Base-by-base conservation (phyloP, 2,113 vertebrate genomes). In the Corythoichthys haematopterus region DNA sequence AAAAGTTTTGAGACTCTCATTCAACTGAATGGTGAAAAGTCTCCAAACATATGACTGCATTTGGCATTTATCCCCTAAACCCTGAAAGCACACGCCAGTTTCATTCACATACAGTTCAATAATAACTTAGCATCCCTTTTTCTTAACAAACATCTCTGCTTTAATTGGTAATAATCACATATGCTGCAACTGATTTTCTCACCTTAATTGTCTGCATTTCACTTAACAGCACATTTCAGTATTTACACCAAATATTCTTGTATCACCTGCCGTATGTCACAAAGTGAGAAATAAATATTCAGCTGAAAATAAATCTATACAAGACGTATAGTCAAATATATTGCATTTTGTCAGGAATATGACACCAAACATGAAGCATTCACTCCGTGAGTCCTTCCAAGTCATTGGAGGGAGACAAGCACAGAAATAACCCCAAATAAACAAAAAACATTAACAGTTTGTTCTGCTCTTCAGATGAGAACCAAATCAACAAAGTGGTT, bases 201-300 rank as follows among this genome's bases (percentile, higher is more conserved):
- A 76, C 67, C 74, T 43, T 79, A 76, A 72, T 57, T 4, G 64
- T 58, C 70, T 68, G 66, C 63, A n/a, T 72, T 62, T 64, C 64
- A 43, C 72, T 76, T 47, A 68, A 75, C 74, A 68, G 70, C 68
- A 35, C 70, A 65, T 64, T 71, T 82, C 69, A 72, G 61, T 87
- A 89, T 88, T 64, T 88, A 89, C 85, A 88, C 47, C 33, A 77
- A 76, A 72, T 71, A 69, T 43, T 65, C 65, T 64, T 72, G 36
- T 53, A 59, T 66, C 58, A 63, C 63, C 68, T 69, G 60, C 75
- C 65, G 15, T 73, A 69, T 64, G 78, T 46, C 28, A 80, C 80
- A 82, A 84, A 84, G 87, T 75, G 62, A 77, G 65, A 85, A 89
- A 90, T 88, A 89, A 87, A 90, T 88, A 78, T 85, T 79, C 36